Evolutionary conservation across 2,888 invertebrate species (phyloP), one percentile per base, ranked within the genome.

Genomic region (Drosophila ustulata): DNA sequence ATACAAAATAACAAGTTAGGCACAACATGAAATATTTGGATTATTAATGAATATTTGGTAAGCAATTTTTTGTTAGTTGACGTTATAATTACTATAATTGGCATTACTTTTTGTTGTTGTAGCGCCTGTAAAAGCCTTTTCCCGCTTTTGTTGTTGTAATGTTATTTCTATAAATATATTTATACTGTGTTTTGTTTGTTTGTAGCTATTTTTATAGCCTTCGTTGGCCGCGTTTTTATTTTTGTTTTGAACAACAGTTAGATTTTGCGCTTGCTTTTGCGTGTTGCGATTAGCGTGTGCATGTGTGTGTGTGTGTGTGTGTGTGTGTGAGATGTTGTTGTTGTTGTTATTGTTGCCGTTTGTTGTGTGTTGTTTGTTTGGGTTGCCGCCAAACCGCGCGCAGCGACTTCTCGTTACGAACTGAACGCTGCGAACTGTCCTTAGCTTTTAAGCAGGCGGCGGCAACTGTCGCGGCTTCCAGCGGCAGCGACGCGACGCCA

Each of bases 391-490:
- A 75, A 76, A 83, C 90, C 86, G 80, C 86, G 83, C 83, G 80
- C 71, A 71, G 75, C 79, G 78, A 77, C 82, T 79, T 79, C 80
- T 74, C 79, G 76, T 67, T 73, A 74, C 81, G 75, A 81, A 91
- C 92, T 91, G 87, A 90, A 78, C 80, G 82, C 76, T 71, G 72
- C 71, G 71, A 78, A 72, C 83, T 88, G 90, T 92, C 91, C 91
- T 91, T 91, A 91, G 91, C 92, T 92, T 91, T 91, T 90, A 91
- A 91, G 84, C 83, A 82, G 73, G 76, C 80, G 72, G 74, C 79
- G 30, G 58, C 58, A 61, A 53, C 59, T 37, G 52, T 32, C 37
- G 39, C 34, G 28, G 28, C 37, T 26, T 37, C 47, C 51, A 26
- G 37, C 47, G 30, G 62, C 71, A 76, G 56, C 56, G 62, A 50